Evolutionary conservation across 2,888 invertebrate genomes (phyloP).

Genomic region (Lasioglossum morio): DNA sequence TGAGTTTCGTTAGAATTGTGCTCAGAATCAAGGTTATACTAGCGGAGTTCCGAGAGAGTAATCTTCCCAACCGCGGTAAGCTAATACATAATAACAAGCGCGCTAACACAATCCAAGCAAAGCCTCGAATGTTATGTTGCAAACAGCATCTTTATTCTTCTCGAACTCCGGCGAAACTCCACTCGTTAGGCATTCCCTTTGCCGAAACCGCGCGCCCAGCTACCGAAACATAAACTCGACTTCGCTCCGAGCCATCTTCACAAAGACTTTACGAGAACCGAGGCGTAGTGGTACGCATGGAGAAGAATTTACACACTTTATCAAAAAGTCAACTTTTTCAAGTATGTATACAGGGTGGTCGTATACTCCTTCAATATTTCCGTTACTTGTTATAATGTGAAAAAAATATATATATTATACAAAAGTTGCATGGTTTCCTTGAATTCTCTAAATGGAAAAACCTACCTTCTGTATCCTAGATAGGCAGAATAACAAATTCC

Average conservation of each 20-base stretch:
- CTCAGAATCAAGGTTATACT: background rate
- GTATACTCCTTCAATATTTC: too few species aligned
- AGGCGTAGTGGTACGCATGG: background rate
- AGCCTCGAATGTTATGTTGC: background rate
- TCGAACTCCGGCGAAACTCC: background rate
- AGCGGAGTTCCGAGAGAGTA: background rate
- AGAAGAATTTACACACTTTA: background rate
- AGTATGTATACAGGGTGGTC: background rate
- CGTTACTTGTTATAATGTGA: too few species aligned
- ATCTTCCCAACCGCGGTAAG: background rate
- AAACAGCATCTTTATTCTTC: conserved; percentile 3
- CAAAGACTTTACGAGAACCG: background rate
- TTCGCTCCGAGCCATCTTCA: background rate
- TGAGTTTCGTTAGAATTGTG: background rate
- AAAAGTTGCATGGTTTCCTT: too few species aligned
- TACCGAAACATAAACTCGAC: conserved; percentile 34
- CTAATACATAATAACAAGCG: conserved; percentile 6
- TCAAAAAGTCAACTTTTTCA: background rate
- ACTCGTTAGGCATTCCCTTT: conserved; percentile 15
- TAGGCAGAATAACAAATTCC: too few species aligned
- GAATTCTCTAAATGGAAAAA: too few species aligned
- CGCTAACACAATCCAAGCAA: conserved; percentile 1
- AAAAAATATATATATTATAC: too few species aligned
- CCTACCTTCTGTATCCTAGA: too few species aligned
- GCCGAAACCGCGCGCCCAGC: background rate